Percentiles rank a stretch among this genome's conserved stretches.
phyloP scores from a whole-genome alignment of 2,888 invertebrate species.

The Diogma glabrata region DNA sequence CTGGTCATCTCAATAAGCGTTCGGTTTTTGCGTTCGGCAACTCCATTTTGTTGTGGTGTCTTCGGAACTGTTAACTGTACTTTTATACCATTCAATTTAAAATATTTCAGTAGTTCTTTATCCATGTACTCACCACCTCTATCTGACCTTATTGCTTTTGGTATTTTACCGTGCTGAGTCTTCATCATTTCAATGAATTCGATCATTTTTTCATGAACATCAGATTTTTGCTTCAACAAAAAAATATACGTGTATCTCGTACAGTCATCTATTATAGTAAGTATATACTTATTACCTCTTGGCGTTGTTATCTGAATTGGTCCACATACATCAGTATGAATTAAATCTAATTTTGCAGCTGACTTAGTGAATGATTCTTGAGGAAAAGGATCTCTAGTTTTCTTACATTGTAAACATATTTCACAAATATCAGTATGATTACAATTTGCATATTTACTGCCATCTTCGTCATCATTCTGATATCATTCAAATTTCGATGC shows the following conservation, averaged over 20 bases:
- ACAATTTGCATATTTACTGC: no score
- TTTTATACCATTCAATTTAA: no score
- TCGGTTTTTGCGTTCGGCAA: not conserved
- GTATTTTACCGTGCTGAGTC: constrained; percentile 14
- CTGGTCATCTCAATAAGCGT: not conserved
- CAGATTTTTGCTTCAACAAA: constrained; percentile 16
- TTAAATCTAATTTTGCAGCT: no score
- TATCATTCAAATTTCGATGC: no score
- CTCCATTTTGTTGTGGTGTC: constrained; percentile 10
- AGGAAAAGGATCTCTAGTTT: not conserved
- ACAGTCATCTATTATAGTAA: not conserved
- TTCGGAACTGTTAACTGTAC: no score
- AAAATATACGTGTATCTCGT: not conserved
- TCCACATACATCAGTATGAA: no score
- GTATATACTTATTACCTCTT: not conserved
- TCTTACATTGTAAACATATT: no score
- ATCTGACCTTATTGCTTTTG: constrained; percentile 17
- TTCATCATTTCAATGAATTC: constrained; percentile 17
- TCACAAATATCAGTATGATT: no score
- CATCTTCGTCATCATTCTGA: no score
- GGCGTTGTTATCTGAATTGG: not conserved
- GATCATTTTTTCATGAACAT: constrained; percentile 16
- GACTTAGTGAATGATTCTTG: not conserved
- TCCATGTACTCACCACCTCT: no score
- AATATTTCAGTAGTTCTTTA: no score